Conservation (phyloP, 37 sponge, comb jelly and placozoan species). For the Diacarnus erythraeanus region DNA sequence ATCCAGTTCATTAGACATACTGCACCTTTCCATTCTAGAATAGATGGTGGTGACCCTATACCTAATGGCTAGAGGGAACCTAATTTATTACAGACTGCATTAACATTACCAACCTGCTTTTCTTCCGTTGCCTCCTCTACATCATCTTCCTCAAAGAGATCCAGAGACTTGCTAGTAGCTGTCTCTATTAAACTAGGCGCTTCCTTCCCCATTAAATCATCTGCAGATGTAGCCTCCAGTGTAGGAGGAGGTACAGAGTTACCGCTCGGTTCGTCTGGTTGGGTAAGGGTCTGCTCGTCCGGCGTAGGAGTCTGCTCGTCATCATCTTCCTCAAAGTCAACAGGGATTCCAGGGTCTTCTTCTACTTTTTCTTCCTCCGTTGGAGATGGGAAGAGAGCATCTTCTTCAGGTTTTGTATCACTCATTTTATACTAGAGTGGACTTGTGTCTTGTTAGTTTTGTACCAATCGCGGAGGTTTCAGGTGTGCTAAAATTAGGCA, state of each 20-base stretch:
- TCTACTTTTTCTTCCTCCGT: neutral
- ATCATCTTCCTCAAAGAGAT: conserved; percentile 38
- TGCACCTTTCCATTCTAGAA: too few relatives aligned
- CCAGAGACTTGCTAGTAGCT: conserved; percentile 10
- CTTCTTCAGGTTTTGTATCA: neutral
- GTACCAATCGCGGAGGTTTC: too few relatives aligned
- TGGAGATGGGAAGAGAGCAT: neutral
- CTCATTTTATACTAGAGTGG: too few relatives aligned
- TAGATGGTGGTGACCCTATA: too few relatives aligned
- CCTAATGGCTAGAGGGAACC: too few relatives aligned
- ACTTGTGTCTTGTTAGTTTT: too few relatives aligned
- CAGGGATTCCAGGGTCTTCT: neutral
- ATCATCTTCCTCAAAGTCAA: conserved; percentile 5
- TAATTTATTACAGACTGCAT: too few relatives aligned
- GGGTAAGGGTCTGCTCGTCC: neutral
- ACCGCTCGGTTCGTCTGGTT: neutral
- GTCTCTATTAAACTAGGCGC: neutral
- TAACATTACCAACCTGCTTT: conserved; percentile 35
- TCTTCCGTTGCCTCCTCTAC: conserved; percentile 8
- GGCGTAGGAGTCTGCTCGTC: neutral
- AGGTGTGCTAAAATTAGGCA: too few relatives aligned
- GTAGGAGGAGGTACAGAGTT: conserved; percentile 30
- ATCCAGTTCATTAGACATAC: too few relatives aligned
- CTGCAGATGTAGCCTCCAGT: conserved; percentile 18
- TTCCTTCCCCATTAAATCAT: neutral